Evolutionary conservation across 1,140 invertebrate species (phyloP).

Genomic region (Macrotrachela quadricornifera): DNA sequence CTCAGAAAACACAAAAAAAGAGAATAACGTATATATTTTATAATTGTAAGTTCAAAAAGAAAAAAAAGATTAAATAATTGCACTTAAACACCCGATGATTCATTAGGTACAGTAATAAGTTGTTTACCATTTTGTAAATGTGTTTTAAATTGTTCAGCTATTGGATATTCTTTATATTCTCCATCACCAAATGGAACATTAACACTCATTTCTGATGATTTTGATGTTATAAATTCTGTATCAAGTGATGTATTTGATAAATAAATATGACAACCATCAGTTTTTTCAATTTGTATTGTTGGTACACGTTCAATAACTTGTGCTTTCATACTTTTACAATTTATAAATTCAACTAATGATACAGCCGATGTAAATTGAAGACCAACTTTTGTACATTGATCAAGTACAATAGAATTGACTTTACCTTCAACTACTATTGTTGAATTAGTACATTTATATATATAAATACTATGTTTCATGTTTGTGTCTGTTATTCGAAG

Average conservation of each 20-base stretch:
- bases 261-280: conserved; percentile 92
- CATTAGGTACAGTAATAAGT: too few relatives aligned
- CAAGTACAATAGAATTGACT: conserved; percentile 74
- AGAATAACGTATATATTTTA: too few relatives aligned
- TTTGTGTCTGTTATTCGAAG: conserved; percentile 61
- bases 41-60: too few relatives aligned
- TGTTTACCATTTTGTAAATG: too few relatives aligned
- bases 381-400: conserved; percentile 77
- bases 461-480: conserved; percentile 91
- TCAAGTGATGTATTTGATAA: conserved; percentile 62
- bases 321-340: conserved; percentile 89
- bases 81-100: too few relatives aligned
- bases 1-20: too few relatives aligned
- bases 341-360: conserved; percentile 84
- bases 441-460: conserved; percentile 70
- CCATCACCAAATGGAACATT: conserved; percentile 58
- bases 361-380: conserved; percentile 85
- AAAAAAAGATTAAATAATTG: too few relatives aligned
- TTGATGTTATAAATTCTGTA: conserved; percentile 68
- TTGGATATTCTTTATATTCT: conserved; percentile 73
- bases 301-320: conserved; percentile 82
- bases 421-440: conserved; percentile 69
- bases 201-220: conserved; percentile 97
- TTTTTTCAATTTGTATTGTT: conserved; percentile 94
- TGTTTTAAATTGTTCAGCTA: conserved; percentile 92